Conservation (phyloP, 2,113 vertebrate species). For the Myiozetetes cayanensis region DNA sequence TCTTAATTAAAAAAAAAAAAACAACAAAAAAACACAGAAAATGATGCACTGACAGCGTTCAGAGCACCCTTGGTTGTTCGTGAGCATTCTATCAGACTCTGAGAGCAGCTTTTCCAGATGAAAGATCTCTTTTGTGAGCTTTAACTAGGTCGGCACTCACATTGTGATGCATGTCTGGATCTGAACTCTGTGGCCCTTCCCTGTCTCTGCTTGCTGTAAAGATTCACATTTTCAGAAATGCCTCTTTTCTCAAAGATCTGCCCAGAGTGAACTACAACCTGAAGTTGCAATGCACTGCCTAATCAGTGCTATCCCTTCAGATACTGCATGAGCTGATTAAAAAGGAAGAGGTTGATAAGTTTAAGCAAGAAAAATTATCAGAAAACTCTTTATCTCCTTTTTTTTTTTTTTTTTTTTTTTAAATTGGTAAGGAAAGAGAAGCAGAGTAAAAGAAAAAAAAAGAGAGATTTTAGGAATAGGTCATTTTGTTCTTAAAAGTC, state of each 20-base stretch:
- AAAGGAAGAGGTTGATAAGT: neutral
- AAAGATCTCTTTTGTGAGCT: neutral
- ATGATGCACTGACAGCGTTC: neutral
- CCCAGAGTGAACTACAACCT: neutral
- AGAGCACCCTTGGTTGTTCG: neutral
- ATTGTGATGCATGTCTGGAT: neutral
- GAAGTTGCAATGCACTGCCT: neutral
- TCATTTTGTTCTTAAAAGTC: neutral
- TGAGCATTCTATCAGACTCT: neutral
- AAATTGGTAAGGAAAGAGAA: neutral
- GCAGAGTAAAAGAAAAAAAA: rapidly evolving
- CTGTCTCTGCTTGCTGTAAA: neutral
- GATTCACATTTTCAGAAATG: neutral
- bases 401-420: neutral
- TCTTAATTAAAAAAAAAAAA: neutral
- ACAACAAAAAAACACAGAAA: neutral
- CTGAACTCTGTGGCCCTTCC: neutral
- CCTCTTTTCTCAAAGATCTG: neutral
- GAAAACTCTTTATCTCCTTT: neutral
- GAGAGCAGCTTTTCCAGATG: neutral
- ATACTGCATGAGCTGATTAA: neutral
- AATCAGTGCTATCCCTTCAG: neutral
- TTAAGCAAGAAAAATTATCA: neutral
- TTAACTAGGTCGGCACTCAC: neutral
- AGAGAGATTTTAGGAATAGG: neutral